Base-by-base conservation (phyloP, 2,113 vertebrate species). In the Lanius ludovicianus region DNA sequence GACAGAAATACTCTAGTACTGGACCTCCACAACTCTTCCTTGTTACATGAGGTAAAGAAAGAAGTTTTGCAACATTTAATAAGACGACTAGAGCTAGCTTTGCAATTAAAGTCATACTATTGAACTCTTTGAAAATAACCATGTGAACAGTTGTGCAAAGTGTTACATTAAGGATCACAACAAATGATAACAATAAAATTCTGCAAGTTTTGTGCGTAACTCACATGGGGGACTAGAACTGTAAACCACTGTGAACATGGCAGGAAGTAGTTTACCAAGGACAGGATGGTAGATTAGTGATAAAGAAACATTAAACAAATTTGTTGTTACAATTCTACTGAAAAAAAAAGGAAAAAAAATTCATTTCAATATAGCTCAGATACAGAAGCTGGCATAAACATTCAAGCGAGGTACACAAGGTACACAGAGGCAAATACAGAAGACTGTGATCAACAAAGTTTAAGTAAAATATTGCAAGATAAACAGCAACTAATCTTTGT, bases 391-490 rank as follows among this genome's bases (percentile, higher is more conserved):
- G 23, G 14, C 13, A 81, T 80, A 71, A 80, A 37, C 28, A 77
- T 39, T 77, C 68, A 74, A 93, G 13, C 8, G 33, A 59, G 10
- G 20, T 52, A 73, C 6, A 30, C 24, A 59, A 56, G 15, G n/a
- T n/a, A 57, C 13, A 50, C 5, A 0, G 1, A 28, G 17, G 46
- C 23, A 88, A 85, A 63, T 42, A 53, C 0, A 73, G 31, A 52
- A 53, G 46, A 21, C 31, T n/a, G 64, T 3, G 4, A 31, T 49
- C 44, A 53, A 59, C 15, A 42, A 78, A 57, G 44, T 50, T 89
- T 49, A 31, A 69, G 24, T 27, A 84, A 74, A 6, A 49, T 15
- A 65, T 9, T 80, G 17, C 24, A 84, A 80, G 31, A 57, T 35
- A 53, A 76, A 84, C 11, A 71, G 14, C 30, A 69, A 62, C 15